Evolutionary conservation across 1,140 invertebrate genomes (phyloP), one percentile per base, ranked within the genome.

Genomic region (Penaeus japonicus): DNA sequence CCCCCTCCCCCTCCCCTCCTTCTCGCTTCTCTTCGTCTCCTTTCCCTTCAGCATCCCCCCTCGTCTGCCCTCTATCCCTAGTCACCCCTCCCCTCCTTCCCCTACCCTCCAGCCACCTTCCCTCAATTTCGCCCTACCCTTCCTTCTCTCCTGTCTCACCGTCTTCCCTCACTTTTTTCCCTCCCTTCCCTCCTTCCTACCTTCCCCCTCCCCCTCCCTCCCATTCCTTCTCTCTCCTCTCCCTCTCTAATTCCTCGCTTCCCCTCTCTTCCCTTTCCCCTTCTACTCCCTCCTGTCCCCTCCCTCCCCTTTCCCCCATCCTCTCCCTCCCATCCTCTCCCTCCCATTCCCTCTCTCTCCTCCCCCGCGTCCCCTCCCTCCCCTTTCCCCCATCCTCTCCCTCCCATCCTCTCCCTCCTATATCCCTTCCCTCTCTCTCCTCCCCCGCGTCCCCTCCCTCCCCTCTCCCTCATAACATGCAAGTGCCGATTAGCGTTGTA

Each of bases 261-360:
- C 79, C 39, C 53, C 27, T 53, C 39, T 22, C 79, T 18, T 53
- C 27, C 17, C 39, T 4, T 24, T n/a, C 17, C 32, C 17, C 20
- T 7, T 30, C 27, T 5, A 3, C 47, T n/a, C 32, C 15, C 1
- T 12, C 4, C 55, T 17, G 7, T 4, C 2, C 35, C 47, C 53
- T 4, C 1, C 55, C 47, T 24, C 53, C n/a, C 27, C 30, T 0
- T 7, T 82, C 20, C 10, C 35, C 4, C 4, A 20, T 4, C 17
- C 24, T 78, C 12, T 20, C 75, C 75, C 39, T 15, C 75, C 32
- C 54, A 77, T 30, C 32, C 73, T 27, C 73, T 77, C 73, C 47
- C 73, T 77, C 73, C 47, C 73, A 39, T 39, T 77, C 73, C 47
- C 73, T 77, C 73, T 77, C 73, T 77, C 73, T 77, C 73, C 47